Evolutionary conservation across 2,888 invertebrate species (phyloP), one percentile per base, ranked within the genome.

Genomic region (Timema podura): DNA sequence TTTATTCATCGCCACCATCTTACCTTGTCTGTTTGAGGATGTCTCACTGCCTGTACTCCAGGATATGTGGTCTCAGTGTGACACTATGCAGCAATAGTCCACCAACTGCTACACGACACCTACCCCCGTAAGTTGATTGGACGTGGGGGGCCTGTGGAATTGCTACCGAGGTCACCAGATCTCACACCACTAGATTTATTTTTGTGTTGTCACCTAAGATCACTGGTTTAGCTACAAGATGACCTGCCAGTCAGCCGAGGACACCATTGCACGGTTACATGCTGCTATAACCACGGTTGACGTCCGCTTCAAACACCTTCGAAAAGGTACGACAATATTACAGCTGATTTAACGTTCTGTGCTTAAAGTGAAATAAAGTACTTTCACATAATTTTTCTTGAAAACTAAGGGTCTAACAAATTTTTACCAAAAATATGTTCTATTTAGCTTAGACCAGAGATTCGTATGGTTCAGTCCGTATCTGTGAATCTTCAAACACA

Each of bases 111-210:
- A 57, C 57, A 57, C 57, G 8, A n/a, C n/a, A 57, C 15, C n/a
- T 57, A 57, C 57, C 57, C 13, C 30, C 1, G 57, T 6, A 9
- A 8, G 8, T 57, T 13, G 57, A 57, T 57, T 57, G 13, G 57
- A 15, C 15, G n/a, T 57, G n/a, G 57, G 9, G 30, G 57, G 1
- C 57, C 57, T 57, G 57, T 57, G 57, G 57, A 57, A 57, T 57
- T 13, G 57, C 57, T n/a, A 57, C 57, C 8, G 57, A 57, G 57
- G 57, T 57, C 57, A 57, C 57, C 57, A n/a, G 57, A 57, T 9
- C 15, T 57, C 57, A 57, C 57, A 57, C n/a, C 57, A n/a, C 13
- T 57, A 13, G 57, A 57, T 9, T 57, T 6, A 15, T 57, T 57
- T n/a, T 30, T 57, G 57, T 57, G 15, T 0, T 15, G 57, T 57